These are phyloP conservation scores for Eupithecia exiguata DNA, from an alignment of 2,888 invertebrate genomes.

Conservation along the genomic window DNA sequence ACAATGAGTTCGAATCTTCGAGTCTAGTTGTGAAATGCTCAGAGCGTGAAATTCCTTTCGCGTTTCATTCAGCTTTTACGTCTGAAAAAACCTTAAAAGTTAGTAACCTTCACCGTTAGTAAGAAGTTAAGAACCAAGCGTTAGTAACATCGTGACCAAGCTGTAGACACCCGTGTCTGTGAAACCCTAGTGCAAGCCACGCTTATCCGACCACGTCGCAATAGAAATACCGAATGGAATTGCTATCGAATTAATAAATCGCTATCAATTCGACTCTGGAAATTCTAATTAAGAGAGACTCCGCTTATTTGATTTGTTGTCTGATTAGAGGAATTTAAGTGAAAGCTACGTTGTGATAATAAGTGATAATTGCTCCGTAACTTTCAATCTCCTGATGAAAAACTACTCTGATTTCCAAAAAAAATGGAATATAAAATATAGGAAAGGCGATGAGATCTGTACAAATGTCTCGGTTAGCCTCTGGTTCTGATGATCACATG, in stretches of 20 bases:
- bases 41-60: constrained; percentile 12
- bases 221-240: constrained; percentile 68
- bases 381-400: constrained; percentile 29
- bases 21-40: constrained; percentile 48
- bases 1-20: constrained; percentile 54
- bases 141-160: constrained; percentile 64
- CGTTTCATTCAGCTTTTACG: constrained; percentile 21
- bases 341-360: constrained; percentile 55
- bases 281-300: constrained; percentile 73
- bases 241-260: constrained; percentile 73
- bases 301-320: constrained; percentile 65
- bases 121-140: constrained; percentile 46
- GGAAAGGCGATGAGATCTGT: background rate
- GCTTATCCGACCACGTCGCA: constrained; percentile 80
- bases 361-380: constrained; percentile 44
- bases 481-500: background rate
- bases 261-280: constrained; percentile 71
- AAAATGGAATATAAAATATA: background rate
- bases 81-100: constrained; percentile 22
- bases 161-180: constrained; percentile 58
- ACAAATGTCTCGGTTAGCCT: background rate
- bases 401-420: constrained; percentile 4
- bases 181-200: constrained; percentile 74
- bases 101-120: constrained; percentile 50
- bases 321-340: constrained; percentile 65